phyloP scores from a whole-genome alignment of 2,797 vertebrate species.

The Selene dorsalis region DNA sequence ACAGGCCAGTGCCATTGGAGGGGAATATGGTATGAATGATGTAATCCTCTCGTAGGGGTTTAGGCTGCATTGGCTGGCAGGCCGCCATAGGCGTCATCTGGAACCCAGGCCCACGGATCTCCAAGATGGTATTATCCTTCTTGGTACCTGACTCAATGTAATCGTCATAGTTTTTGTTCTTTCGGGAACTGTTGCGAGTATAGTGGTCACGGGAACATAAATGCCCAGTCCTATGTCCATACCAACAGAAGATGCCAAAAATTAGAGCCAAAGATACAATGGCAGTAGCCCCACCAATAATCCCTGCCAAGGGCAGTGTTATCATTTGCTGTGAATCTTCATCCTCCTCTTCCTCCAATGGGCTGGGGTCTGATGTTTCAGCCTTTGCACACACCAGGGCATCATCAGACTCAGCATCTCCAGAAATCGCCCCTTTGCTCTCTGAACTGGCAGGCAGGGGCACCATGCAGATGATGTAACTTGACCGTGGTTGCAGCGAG shows the following conservation, averaged over 20 bases:
- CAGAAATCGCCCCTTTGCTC: slow-evolving; percentile 74
- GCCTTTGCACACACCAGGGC: slow-evolving; percentile 92
- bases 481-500: slow-evolving; percentile 90
- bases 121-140: slow-evolving; percentile 94
- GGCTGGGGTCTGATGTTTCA: slow-evolving; percentile 86
- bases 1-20: slow-evolving; percentile 92
- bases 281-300: slow-evolving; percentile 90
- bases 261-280: slow-evolving; percentile 91
- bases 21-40: slow-evolving; percentile 96
- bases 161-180: slow-evolving; percentile 91
- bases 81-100: slow-evolving; percentile 93
- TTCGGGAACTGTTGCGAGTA: slow-evolving; percentile 87
- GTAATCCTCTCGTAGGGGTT: slow-evolving; percentile 91
- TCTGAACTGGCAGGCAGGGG: slow-evolving; percentile 85
- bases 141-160: slow-evolving; percentile 95
- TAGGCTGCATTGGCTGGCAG: slow-evolving; percentile 84
- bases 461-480: slow-evolving; percentile 95
- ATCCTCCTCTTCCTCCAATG: slow-evolving; percentile 82
- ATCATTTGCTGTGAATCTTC: slow-evolving; percentile 79
- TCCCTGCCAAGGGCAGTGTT: slow-evolving; percentile 88
- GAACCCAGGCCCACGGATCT: slow-evolving; percentile 90
- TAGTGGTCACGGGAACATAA: slow-evolving; percentile 87
- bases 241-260: slow-evolving; percentile 92
- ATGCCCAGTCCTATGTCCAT: slow-evolving; percentile 87
- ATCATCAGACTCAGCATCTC: slow-evolving; percentile 86